Evolutionary conservation across 2,888 invertebrate genomes (phyloP).

Genomic region (Archips xylosteana): DNA sequence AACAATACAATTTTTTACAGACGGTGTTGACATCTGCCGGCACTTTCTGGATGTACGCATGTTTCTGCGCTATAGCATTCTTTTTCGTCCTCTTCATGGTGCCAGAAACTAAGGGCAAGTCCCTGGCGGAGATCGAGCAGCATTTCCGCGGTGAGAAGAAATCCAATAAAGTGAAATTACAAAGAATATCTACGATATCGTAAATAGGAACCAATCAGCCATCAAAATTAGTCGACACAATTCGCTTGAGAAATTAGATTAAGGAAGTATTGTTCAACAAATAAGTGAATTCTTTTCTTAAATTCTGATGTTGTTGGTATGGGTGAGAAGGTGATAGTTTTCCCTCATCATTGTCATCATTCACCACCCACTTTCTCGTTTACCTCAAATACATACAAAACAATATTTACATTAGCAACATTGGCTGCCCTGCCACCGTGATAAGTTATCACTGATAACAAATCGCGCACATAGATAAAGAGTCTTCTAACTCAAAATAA

Average conservation of each 20-base stretch:
- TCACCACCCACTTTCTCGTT: too few species aligned
- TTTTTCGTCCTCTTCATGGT: slow-evolving; percentile 83
- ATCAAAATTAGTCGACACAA: background rate
- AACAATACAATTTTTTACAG: slow-evolving; percentile 51
- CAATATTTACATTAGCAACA: too few species aligned
- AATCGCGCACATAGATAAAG: too few species aligned
- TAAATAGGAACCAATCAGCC: background rate
- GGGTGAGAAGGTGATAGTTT: too few species aligned
- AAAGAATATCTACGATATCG: slow-evolving; percentile 50
- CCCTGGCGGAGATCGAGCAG: slow-evolving; percentile 87
- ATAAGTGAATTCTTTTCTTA: background rate
- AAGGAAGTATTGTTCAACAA: background rate
- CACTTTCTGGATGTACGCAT: slow-evolving; percentile 85
- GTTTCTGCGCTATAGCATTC: slow-evolving; percentile 80
- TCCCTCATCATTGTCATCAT: too few species aligned
- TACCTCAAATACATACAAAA: too few species aligned
- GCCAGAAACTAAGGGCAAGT: slow-evolving; percentile 90
- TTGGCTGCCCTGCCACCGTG: too few species aligned
- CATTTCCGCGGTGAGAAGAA: slow-evolving; percentile 73
- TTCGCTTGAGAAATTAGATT: background rate
- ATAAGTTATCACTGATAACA: too few species aligned
- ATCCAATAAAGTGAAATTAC: slow-evolving; percentile 56
- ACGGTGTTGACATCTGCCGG: slow-evolving; percentile 79
- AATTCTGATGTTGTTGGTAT: too few species aligned
- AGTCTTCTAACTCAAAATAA: too few species aligned